Evolutionary conservation across 1,140 invertebrate species (phyloP).

Genomic region (Drosophila kohkoa): DNA sequence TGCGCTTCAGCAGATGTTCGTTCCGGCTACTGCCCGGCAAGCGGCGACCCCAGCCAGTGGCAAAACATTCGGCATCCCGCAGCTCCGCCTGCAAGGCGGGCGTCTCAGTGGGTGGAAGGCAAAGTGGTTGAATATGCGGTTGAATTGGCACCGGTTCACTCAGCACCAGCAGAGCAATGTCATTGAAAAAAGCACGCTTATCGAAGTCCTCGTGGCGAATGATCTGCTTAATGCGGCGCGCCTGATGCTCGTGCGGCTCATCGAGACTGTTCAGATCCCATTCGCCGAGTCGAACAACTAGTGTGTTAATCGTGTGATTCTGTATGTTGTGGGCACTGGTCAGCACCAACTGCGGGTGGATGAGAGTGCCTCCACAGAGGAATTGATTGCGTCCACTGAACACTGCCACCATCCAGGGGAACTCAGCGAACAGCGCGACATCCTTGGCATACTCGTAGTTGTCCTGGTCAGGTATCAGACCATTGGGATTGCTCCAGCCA

Average conservation of each 20-base stretch:
- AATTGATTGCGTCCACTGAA: slow-evolving; percentile 86
- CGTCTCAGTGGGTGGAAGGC: slow-evolving; percentile 86
- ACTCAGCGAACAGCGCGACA: slow-evolving; percentile 86
- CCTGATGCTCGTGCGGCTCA: slow-evolving; percentile 87
- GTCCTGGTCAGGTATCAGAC: slow-evolving; percentile 89
- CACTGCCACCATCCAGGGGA: slow-evolving; percentile 94
- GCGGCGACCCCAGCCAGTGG: slow-evolving; percentile 89
- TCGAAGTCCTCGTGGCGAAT: slow-evolving; percentile 86
- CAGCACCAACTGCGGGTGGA: slow-evolving; percentile 87
- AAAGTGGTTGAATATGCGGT: slow-evolving; percentile 90
- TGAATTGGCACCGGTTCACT: slow-evolving; percentile 87
- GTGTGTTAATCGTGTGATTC: slow-evolving; percentile 61
- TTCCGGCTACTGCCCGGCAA: slow-evolving; percentile 87
- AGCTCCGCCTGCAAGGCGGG: slow-evolving; percentile 40
- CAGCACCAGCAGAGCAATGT: slow-evolving; percentile 90
- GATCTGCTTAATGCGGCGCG: slow-evolving; percentile 87
- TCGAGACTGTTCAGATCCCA: slow-evolving; percentile 88
- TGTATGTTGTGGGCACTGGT: slow-evolving; percentile 88
- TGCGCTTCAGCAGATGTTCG: slow-evolving; percentile 85
- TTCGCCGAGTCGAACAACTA: slow-evolving; percentile 88
- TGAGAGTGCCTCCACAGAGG: slow-evolving; percentile 89
- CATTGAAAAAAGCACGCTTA: slow-evolving; percentile 86
- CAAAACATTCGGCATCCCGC: slow-evolving; percentile 85
- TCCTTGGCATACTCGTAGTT: slow-evolving; percentile 86
- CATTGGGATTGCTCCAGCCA: slow-evolving; percentile 89